Evolutionary conservation across 2,113 vertebrate genomes (phyloP).

Genomic region (Atrichornis clamosus): DNA sequence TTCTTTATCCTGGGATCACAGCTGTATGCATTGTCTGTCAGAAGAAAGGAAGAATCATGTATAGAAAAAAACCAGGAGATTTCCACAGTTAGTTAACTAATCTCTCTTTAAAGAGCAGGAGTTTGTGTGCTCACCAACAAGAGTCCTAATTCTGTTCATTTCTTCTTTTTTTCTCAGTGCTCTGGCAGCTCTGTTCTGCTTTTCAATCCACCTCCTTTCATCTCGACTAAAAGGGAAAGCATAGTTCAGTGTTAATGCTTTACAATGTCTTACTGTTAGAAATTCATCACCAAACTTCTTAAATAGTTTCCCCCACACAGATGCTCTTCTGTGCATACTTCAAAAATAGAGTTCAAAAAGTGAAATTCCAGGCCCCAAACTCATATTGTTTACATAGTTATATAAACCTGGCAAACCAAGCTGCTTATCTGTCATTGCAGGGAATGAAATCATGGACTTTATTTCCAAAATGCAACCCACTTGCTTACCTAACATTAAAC

Average conservation of each 20-base stretch:
- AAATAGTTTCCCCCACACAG: not conserved
- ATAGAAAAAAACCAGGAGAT: not conserved
- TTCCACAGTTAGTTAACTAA: not conserved
- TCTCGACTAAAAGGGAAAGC: constrained; percentile 82
- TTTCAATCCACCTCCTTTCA: constrained; percentile 97
- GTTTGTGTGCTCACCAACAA: constrained; percentile 76
- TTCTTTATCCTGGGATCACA: constrained; percentile 97
- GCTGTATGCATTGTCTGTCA: constrained; percentile 90
- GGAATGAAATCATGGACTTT: not conserved
- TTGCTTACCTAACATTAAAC: not conserved
- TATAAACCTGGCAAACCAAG: not conserved
- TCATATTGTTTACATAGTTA: not conserved
- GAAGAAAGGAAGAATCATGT: not conserved
- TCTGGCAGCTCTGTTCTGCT: constrained; percentile 94
- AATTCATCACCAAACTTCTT: not conserved
- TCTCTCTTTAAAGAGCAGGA: not conserved
- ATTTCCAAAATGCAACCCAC: not conserved
- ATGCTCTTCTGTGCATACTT: not conserved
- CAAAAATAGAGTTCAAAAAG: not conserved
- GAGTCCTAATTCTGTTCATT: constrained; percentile 95
- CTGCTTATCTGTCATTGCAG: not conserved
- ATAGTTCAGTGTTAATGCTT: not conserved
- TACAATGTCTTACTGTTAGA: not conserved
- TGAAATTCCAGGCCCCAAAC: not conserved
- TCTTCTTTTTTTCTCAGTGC: constrained; percentile 97